Evolutionary conservation across 92 coral and sea anemone genomes (phyloP), one percentile per base, ranked within the genome.

Genomic region (Parazoanthus swiftii): DNA sequence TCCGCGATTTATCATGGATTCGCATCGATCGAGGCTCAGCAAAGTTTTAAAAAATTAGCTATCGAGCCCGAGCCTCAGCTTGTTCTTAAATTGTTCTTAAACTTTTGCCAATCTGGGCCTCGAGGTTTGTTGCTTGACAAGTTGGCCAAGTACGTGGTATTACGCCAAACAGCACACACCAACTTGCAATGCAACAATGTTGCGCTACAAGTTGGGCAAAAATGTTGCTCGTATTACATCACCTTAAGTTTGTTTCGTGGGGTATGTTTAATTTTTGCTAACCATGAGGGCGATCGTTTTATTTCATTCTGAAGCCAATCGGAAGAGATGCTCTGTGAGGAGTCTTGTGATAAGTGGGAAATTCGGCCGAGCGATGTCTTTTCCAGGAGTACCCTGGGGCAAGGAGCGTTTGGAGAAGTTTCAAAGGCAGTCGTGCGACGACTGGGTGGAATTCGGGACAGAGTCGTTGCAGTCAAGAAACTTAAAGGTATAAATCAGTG

Each of bases 341-440:
- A 77, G 7, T 25, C 85, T 39, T 48, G 81, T 8, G 81, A 88
- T 25, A 0, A 85, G 39, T 90, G 92, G 92, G 92, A 90, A 56
- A 16, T 85, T 38, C 13, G 80, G 3, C 79, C 81, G 8, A 90
- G 75, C 36, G 20, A 39, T 79, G 77, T 90, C 35, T 56, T 39
- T 26, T 74, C 71, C 1, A 88, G 58, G 50, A 80, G 13, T 37
- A 25, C 63, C 50, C 81, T 90, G 58, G 92, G 92, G n/a, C 86
- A 80, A 5, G 92, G 92, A 9, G 77, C 86, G 11, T 90, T 90
- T 58, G 92, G 92, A 21, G 92, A 90, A 65, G 92, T 90, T 35
- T 85, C 86, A 85, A 90, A 90, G 68, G 92, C 92, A 23, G 81
- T 51, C 76, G 86, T 51, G 37, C 25, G 5, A 33, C 89, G 74